Evolutionary conservation across 2,888 invertebrate genomes (phyloP).

Genomic region (Drosophila demipolita): DNA sequence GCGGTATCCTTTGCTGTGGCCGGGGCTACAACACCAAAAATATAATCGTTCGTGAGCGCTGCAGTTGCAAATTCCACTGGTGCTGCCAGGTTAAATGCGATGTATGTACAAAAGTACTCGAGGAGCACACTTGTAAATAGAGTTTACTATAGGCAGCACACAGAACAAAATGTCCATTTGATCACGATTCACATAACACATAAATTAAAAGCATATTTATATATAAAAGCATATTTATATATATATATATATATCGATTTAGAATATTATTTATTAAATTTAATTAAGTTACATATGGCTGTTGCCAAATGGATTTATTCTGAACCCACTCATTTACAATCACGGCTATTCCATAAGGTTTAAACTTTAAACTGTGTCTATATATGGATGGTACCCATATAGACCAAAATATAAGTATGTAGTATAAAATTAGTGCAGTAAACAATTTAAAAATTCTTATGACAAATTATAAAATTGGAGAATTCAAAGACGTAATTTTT

Average conservation of each 20-base stretch:
- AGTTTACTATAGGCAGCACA: constrained; percentile 43
- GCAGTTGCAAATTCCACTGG: constrained; percentile 98
- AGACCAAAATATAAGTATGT: constrained; percentile 40
- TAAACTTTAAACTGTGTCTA: constrained; percentile 32
- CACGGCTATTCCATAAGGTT: constrained; percentile 51
- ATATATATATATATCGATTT: constrained; percentile 46
- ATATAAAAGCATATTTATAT: background rate
- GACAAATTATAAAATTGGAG: constrained; percentile 35
- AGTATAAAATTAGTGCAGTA: constrained; percentile 30
- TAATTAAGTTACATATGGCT: constrained; percentile 53
- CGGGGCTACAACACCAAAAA: constrained; percentile 96
- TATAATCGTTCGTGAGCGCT: constrained; percentile 91
- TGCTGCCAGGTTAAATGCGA: constrained; percentile 97
- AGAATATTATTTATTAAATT: constrained; percentile 64
- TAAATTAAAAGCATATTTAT: constrained; percentile 38
- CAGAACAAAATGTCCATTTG: constrained; percentile 54
- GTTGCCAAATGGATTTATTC: constrained; percentile 57
- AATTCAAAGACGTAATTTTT: constrained; percentile 13
- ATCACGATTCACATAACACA: constrained; percentile 55
- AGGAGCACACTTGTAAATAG: constrained; percentile 95
- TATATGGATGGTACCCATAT: constrained; percentile 35
- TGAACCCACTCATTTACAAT: constrained; percentile 33
- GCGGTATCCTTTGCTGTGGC: constrained; percentile 95
- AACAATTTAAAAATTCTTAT: constrained; percentile 34
- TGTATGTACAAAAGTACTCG: constrained; percentile 91